Percentiles rank a stretch among this genome's conserved stretches.
phyloP scores from a whole-genome alignment of 1,140 invertebrate genomes.

The Sesamia nonagrioides region DNA sequence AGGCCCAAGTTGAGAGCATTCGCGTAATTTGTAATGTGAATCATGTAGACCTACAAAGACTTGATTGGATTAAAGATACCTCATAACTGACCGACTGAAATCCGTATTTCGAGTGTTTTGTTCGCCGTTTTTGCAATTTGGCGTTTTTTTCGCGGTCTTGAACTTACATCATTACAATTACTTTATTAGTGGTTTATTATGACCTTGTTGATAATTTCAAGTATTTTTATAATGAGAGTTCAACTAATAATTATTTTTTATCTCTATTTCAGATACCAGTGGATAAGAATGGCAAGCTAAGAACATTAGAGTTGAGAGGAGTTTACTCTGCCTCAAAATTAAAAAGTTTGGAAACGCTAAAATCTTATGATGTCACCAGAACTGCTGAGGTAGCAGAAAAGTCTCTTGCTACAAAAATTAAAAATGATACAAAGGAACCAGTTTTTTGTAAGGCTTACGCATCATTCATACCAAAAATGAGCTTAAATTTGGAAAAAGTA shows the following conservation, averaged over 20 bases:
- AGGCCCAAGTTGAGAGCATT: constrained; percentile 23
- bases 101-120: constrained; percentile 13
- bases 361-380: constrained; percentile 62
- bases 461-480: constrained; percentile 83
- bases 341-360: constrained; percentile 60
- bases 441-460: constrained; percentile 75
- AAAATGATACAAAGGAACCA: constrained; percentile 72
- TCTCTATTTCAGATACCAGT: constrained; percentile 81
- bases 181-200: neutral
- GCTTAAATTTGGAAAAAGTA: constrained; percentile 76
- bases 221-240: neutral
- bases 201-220: neutral
- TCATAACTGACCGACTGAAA: constrained; percentile 1
- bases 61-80: constrained; percentile 30
- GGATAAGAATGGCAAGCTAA: constrained; percentile 80
- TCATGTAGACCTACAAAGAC: neutral
- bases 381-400: constrained; percentile 55
- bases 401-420: constrained; percentile 58
- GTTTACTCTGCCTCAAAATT: constrained; percentile 72
- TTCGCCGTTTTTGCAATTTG: neutral
- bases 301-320: constrained; percentile 74
- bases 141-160: neutral
- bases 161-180: neutral
- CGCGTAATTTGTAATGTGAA: constrained; percentile 24
- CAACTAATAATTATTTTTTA: constrained; percentile 52